Evolutionary conservation across 1,140 invertebrate species (phyloP), one percentile per base, ranked within the genome.

Genomic region (Aphaenogaster rudis): DNA sequence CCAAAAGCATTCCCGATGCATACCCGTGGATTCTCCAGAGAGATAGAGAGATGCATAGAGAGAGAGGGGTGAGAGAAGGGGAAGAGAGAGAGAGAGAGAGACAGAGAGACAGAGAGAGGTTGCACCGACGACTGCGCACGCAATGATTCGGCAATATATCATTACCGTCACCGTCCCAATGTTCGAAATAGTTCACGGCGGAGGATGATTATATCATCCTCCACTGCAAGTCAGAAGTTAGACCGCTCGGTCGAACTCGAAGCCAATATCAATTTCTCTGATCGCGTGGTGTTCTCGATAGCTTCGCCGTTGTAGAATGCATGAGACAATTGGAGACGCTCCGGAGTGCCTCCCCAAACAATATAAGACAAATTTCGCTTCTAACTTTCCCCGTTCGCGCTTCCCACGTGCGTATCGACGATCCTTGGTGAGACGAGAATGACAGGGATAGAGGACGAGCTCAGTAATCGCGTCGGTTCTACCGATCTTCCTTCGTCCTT

Each of bases 261-360:
- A 88, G 87, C 89, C 92, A 93, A 93, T 93, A 93, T 93, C 93
- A 93, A 92, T 93, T 91, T 87, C 86, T 80, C 63, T 86, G 90
- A 89, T 90, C 91, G 86, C 81, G 88, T 57, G 61, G 81, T 81
- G 74, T 91, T 80, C 86, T 87, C 88, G 89, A 89, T 88, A 88
- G 81, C 72, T 87, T 88, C 81, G 76, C 77, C 88, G 69, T 88
- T 91, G 86, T 71, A 91, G 90, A 92, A 90, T 93, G 88, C 88
- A 91, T 87, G 91, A 93, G 90, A 92, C 90, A 92, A 89, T 91
- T 80, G 84, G 57, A 82, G 13, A 77, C 67, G 64, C 67, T 86
- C 42, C 9, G 13, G 63, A 57, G 71, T 57, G 71, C 33, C 48
- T 81, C 21, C 8, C 15, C 76, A 72, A 71, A 88, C 81, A 89